A percentile compares a stretch with the other conserved stretches of the same genome.
phyloP scores from a whole-genome alignment of 2,797 vertebrate species.

The Schizothorax lantsangensis region DNA sequence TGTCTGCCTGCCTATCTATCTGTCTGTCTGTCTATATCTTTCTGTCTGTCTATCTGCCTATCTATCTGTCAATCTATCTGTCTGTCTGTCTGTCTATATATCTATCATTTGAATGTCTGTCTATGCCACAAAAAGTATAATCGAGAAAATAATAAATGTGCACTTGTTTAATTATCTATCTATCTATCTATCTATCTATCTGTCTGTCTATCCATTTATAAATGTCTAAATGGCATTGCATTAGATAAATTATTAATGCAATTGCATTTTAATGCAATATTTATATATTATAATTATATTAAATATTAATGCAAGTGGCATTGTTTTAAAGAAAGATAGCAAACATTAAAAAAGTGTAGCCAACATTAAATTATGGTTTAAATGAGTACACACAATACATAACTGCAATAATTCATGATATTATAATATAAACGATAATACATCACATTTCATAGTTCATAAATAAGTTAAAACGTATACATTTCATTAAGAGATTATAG shows the following conservation, averaged over 20 bases:
- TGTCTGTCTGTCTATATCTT: fast-evolving
- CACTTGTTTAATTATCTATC: no score
- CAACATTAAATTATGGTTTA: not conserved
- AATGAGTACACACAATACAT: not conserved
- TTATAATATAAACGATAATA: not conserved
- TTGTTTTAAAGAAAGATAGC: not conserved
- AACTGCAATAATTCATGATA: not conserved
- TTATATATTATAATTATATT: not conserved
- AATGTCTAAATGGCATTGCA: not conserved
- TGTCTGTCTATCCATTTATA: fast-evolving
- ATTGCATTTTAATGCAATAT: not conserved
- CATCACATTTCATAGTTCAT: not conserved
- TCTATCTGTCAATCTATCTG: no score
- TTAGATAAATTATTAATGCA: not conserved
- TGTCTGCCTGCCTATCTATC: fast-evolving
- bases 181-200: not conserved
- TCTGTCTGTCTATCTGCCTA: fast-evolving
- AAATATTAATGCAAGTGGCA: not conserved
- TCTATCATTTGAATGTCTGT: no score
- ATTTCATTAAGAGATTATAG: not conserved
- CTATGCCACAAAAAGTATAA: no score
- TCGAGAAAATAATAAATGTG: no score
- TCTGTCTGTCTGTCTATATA: not conserved
- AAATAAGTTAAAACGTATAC: not conserved
- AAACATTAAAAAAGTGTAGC: not conserved